Evolutionary conservation across 2,113 vertebrate species (phyloP).

Genomic region (Lophochroa leadbeateri): DNA sequence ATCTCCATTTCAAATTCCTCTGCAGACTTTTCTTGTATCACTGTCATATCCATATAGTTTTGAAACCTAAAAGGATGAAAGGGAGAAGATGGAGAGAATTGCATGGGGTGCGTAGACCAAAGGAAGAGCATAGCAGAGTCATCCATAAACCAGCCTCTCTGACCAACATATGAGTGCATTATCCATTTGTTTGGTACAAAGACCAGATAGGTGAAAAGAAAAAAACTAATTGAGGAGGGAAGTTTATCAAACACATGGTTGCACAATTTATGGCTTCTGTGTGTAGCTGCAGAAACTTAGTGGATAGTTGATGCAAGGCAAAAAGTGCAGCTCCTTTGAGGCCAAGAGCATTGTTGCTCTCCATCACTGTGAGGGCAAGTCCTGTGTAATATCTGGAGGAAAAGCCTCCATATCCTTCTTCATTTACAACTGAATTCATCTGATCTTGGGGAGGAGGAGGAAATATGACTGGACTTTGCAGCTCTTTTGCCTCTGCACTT

Average conservation of each 20-base stretch:
- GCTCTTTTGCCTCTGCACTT: background rate
- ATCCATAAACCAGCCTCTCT: background rate
- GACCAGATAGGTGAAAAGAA: background rate
- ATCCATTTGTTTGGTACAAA: background rate
- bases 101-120: rapidly evolving
- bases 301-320: background rate
- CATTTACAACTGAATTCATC: background rate
- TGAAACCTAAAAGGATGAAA: background rate
- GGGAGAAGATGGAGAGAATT: background rate
- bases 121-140: background rate
- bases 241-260: background rate
- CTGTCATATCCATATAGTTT: background rate
- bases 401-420: background rate
- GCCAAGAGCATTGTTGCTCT: background rate
- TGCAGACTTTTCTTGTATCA: background rate
- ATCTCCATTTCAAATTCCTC: background rate
- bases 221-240: background rate
- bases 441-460: background rate
- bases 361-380: background rate
- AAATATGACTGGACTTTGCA: background rate
- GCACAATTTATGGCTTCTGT: background rate
- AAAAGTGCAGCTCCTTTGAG: background rate
- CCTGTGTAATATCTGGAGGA: background rate
- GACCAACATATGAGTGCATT: rapidly evolving
- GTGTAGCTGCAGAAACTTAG: background rate